Evolutionary conservation across 2,113 vertebrate species (phyloP).

Genomic region (Lepus americanus): DNA sequence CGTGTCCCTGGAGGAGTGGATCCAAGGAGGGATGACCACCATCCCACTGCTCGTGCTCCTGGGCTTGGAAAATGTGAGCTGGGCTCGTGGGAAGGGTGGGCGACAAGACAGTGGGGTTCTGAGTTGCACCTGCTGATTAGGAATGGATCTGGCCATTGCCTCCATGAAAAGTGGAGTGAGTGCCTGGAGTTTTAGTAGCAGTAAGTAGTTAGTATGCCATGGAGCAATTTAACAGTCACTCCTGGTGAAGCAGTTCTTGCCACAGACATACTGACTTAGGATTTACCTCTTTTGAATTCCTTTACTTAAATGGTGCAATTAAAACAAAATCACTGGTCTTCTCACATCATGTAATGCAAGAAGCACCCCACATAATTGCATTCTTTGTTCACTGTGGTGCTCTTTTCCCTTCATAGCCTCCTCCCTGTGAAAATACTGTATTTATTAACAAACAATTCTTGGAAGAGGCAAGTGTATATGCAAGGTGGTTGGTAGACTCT

Average conservation of each 20-base stretch:
- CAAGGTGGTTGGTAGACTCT: not conserved
- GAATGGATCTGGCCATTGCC: not conserved
- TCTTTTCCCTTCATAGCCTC: not conserved
- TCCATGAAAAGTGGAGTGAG: not conserved
- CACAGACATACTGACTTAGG: not conserved
- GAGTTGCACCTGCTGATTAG: not conserved
- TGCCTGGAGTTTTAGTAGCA: not conserved
- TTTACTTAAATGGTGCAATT: not conserved
- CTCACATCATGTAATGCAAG: not conserved
- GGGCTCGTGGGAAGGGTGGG: not conserved
- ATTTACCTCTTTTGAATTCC: not conserved
- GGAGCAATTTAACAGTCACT: not conserved
- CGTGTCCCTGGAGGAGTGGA: slow-evolving; percentile 96
- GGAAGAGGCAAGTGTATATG: not conserved
- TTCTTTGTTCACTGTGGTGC: not conserved
- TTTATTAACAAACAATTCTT: not conserved
- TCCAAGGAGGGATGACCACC: slow-evolving; percentile 97
- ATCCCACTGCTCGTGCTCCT: slow-evolving; percentile 96
- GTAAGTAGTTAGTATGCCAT: not conserved
- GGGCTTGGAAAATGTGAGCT: slow-evolving; percentile 95
- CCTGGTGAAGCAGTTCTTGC: not conserved
- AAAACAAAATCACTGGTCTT: not conserved
- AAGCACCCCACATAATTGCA: not conserved
- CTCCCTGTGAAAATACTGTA: no score
- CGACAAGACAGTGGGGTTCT: not conserved